phyloP scores from a whole-genome alignment of 2,888 invertebrate genomes.

The Cotesia congregata region DNA sequence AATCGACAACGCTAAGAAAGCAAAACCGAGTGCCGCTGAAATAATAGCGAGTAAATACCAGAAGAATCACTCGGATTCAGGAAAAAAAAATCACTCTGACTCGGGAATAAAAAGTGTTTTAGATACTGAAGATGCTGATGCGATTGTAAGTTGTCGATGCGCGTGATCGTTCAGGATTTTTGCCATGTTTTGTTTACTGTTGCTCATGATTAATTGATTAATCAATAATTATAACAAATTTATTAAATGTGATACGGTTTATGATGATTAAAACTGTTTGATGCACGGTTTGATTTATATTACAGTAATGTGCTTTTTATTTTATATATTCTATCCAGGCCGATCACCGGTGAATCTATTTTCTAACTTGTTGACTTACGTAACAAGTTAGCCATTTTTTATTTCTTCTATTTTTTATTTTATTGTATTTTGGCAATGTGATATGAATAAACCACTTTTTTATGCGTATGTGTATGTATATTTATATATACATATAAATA shows the following conservation, averaged over 20 bases:
- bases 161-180: slow-evolving; percentile 25
- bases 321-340: slow-evolving; percentile 36
- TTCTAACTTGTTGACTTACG: slow-evolving; percentile 25
- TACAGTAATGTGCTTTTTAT: slow-evolving; percentile 27
- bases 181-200: background rate
- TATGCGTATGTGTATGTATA: background rate
- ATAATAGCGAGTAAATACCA: slow-evolving; percentile 68
- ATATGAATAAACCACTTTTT: background rate
- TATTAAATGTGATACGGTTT: background rate
- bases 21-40: slow-evolving; percentile 56
- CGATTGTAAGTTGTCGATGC: slow-evolving; percentile 56
- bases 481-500: too few species aligned
- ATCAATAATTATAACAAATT: background rate
- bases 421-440: background rate
- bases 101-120: slow-evolving; percentile 38
- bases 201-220: slow-evolving; percentile 15
- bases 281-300: slow-evolving; percentile 20
- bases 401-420: background rate
- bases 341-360: slow-evolving; percentile 39
- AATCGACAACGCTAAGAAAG: slow-evolving; percentile 68
- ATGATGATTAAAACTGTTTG: background rate
- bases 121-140: slow-evolving; percentile 38
- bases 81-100: slow-evolving; percentile 45
- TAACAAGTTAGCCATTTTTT: slow-evolving; percentile 6
- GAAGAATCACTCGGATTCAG: slow-evolving; percentile 45